Conservation (phyloP, 2,797 vertebrate species). For the Peromyscus eremicus region DNA sequence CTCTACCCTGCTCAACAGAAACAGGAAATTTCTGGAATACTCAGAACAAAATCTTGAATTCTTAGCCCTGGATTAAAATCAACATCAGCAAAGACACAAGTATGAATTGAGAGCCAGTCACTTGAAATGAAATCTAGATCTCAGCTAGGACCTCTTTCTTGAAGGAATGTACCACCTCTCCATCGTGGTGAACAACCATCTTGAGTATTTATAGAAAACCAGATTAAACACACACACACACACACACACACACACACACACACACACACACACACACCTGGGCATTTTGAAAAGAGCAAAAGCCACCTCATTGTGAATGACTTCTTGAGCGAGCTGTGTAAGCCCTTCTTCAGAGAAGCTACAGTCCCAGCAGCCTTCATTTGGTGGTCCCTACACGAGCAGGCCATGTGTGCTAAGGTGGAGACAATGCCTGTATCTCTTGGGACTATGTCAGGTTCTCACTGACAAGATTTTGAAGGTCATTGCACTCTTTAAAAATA, state of each 20-base stretch:
- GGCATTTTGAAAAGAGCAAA: constrained; percentile 84
- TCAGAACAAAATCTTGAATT: neutral
- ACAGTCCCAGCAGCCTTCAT: constrained; percentile 77
- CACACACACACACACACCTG: constrained; percentile 55
- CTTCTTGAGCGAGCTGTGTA: constrained; percentile 53
- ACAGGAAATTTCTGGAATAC: constrained; percentile 18
- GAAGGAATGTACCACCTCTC: constrained; percentile 78
- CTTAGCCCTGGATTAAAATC: constrained; percentile 87
- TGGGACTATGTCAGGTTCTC: constrained; percentile 90
- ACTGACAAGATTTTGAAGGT: constrained; percentile 89
- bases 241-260: too few species aligned
- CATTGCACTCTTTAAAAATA: constrained; percentile 81
- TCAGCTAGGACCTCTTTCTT: constrained; percentile 88
- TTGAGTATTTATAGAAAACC: constrained; percentile 88
- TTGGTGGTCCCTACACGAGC: constrained; percentile 74
- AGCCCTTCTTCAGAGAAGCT: constrained; percentile 70
- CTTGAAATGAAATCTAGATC: constrained; percentile 87
- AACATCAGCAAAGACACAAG: constrained; percentile 85
- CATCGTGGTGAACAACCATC: constrained; percentile 86
- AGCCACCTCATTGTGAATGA: constrained; percentile 59
- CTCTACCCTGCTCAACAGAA: neutral
- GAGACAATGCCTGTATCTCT: constrained; percentile 87
- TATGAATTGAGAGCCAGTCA: constrained; percentile 86
- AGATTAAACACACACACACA: constrained; percentile 28
- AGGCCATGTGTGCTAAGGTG: constrained; percentile 86